Conservation (phyloP, 1,140 invertebrate species). For the Rhyacophila brunnea region DNA sequence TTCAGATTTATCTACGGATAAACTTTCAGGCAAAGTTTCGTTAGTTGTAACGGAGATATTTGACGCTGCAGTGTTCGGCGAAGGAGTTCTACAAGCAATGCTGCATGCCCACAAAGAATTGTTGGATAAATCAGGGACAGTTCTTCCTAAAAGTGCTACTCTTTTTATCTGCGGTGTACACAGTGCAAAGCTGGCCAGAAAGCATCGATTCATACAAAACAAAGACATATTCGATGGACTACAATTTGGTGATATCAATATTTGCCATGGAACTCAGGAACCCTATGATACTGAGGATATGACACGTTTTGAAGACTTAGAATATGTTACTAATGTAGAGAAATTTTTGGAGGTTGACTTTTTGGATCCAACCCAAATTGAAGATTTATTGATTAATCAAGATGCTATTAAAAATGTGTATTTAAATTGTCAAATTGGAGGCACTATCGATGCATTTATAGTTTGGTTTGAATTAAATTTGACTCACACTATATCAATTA, state of each 20-base stretch:
- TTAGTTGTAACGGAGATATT: slow-evolving; percentile 69
- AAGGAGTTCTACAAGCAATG: slow-evolving; percentile 66
- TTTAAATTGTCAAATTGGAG: slow-evolving; percentile 31
- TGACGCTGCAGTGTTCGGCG: slow-evolving; percentile 77
- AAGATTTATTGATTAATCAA: slow-evolving; percentile 45
- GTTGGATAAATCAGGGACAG: slow-evolving; percentile 42
- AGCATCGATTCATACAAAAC: slow-evolving; percentile 42
- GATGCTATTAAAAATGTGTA: slow-evolving; percentile 10
- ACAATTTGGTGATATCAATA: slow-evolving; percentile 43
- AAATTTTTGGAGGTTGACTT: slow-evolving; percentile 65
- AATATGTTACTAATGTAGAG: slow-evolving; percentile 59
- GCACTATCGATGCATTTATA: slow-evolving; percentile 62
- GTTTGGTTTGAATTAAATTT: slow-evolving; percentile 74
- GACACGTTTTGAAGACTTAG: slow-evolving; percentile 53
- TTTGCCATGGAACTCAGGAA: slow-evolving; percentile 48
- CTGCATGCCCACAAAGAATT: slow-evolving; percentile 66
- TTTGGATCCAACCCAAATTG: slow-evolving; percentile 57
- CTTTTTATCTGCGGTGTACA: slow-evolving; percentile 63
- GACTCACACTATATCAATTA: slow-evolving; percentile 62
- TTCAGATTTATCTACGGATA: background rate
- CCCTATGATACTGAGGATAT: slow-evolving; percentile 72
- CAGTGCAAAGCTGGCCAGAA: slow-evolving; percentile 48
- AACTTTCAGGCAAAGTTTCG: background rate
- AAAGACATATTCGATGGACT: slow-evolving; percentile 36
- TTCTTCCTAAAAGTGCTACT: slow-evolving; percentile 63